Percentiles rank a stretch among this genome's conserved stretches.
These are phyloP conservation scores for Syrista parreyssii DNA, from an alignment of 2,888 invertebrate genomes.

Conservation along the genomic window DNA sequence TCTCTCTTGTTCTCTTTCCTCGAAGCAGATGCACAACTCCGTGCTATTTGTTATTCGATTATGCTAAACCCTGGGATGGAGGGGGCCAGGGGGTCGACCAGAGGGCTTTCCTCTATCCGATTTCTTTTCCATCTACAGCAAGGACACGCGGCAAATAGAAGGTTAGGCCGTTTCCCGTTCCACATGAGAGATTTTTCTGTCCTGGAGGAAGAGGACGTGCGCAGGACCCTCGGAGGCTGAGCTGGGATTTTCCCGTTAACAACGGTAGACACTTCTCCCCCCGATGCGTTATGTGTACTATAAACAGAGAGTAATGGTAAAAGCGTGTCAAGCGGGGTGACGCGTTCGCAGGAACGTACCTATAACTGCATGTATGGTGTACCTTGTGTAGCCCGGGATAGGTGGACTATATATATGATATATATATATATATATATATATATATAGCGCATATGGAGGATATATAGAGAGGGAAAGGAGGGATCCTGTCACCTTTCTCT, in stretches of 20 bases:
- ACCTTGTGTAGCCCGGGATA: neutral
- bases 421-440: constrained; percentile 13
- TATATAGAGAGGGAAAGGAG: no score
- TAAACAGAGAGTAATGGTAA: constrained; percentile 24
- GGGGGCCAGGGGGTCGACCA: no score
- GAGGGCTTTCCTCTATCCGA: no score
- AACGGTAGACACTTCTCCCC: neutral
- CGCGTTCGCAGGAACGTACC: constrained; percentile 1
- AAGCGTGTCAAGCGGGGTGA: constrained; percentile 16
- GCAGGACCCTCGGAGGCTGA: neutral
- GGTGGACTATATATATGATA: constrained; percentile 17
- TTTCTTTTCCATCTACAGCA: no score
- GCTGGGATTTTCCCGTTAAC: neutral
- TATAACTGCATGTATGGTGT: neutral
- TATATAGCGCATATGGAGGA: neutral
- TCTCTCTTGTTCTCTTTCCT: no score
- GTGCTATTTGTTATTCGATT: no score
- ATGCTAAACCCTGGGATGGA: no score
- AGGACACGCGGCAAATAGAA: no score
- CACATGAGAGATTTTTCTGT: no score
- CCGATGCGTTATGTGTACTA: constrained; percentile 11
- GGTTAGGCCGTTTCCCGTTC: no score
- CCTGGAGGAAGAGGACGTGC: neutral
- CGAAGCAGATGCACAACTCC: no score
- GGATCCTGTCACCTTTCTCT: no score